Conservation (phyloP, 2,113 vertebrate genomes). For the Sitta europaea region DNA sequence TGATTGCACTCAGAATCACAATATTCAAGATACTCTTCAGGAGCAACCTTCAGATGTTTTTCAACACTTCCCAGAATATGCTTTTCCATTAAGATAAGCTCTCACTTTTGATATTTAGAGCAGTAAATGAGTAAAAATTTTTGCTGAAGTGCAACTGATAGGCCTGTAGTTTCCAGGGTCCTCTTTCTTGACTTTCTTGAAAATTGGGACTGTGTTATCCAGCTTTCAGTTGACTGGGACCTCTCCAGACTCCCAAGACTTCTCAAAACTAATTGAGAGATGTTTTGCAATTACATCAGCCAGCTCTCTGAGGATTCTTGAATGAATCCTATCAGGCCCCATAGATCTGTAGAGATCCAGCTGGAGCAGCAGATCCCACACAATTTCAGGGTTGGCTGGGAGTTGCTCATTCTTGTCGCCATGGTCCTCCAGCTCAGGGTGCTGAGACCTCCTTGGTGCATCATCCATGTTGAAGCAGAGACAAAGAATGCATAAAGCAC, state of each 20-base stretch:
- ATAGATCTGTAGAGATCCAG: neutral
- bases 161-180: accelerated
- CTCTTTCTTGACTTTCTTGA: neutral
- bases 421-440: neutral
- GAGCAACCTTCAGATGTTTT: neutral
- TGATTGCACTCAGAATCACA: neutral
- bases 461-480: accelerated
- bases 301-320: neutral
- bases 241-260: neutral
- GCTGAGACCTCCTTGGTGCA: neutral
- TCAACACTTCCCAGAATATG: neutral
- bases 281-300: accelerated
- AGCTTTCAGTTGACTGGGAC: neutral
- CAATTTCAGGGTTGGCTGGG: neutral
- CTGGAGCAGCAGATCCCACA: neutral
- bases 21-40: neutral
- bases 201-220: neutral
- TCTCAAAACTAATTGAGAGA: neutral
- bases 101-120: neutral
- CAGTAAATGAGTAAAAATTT: neutral
- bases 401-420: accelerated
- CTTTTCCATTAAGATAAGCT: neutral
- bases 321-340: neutral
- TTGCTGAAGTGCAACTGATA: neutral
- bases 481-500: neutral